phyloP scores from a whole-genome alignment of 2,888 invertebrate genomes.

The Terebella lapidaria region DNA sequence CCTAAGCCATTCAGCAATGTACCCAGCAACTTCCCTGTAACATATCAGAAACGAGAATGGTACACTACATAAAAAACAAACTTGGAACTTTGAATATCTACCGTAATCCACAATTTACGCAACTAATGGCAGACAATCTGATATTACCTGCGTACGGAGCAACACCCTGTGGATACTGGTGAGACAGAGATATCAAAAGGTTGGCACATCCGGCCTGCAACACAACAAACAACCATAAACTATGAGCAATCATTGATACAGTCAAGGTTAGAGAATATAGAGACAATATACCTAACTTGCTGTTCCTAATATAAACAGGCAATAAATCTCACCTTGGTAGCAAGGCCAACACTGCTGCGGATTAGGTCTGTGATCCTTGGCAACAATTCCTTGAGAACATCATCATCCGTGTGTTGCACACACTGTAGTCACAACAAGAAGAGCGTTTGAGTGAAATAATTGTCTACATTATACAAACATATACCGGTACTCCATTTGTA shows the following conservation, averaged over 20 bases:
- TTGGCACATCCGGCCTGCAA: conserved; percentile 50
- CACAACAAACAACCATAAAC: background rate
- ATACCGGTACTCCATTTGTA: too few relatives aligned
- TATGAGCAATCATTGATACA: too few relatives aligned
- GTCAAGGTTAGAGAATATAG: too few relatives aligned
- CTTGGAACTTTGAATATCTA: background rate
- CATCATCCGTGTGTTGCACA: conserved; percentile 69
- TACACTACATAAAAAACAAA: background rate
- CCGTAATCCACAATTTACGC: background rate
- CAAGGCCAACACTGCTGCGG: conserved; percentile 73
- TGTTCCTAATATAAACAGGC: too few relatives aligned
- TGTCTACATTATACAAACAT: background rate
- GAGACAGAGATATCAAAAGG: conserved; percentile 50
- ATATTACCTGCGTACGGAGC: conserved; percentile 59
- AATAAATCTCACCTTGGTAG: conserved; percentile 65
- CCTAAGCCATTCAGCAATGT: conserved; percentile 71
- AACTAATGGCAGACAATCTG: background rate
- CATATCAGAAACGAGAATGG: background rate
- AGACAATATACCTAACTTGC: too few relatives aligned
- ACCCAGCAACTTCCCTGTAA: conserved; percentile 61
- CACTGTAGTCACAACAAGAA: conserved; percentile 54
- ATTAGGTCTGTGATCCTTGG: conserved; percentile 71
- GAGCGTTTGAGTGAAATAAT: background rate
- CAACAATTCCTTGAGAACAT: conserved; percentile 72
- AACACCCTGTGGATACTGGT: conserved; percentile 56